A percentile compares a stretch with the other conserved stretches of the same genome.
Conservation (phyloP, 2,888 invertebrate genomes). For the Subacronicta megacephala region DNA sequence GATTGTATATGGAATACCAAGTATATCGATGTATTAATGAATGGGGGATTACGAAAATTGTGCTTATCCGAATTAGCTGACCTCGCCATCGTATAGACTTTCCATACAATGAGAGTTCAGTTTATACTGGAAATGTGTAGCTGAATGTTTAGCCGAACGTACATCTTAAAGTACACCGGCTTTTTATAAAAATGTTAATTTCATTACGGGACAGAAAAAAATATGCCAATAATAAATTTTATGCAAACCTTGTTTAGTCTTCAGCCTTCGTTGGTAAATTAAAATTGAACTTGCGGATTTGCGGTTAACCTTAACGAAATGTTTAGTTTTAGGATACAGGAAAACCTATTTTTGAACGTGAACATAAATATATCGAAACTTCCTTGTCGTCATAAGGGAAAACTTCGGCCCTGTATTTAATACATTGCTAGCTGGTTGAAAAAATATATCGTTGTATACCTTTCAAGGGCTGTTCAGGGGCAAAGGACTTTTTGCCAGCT, state of each 20-base stretch:
- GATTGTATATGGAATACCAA: too few relatives aligned
- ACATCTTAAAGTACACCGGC: too few relatives aligned
- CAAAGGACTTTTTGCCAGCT: too few relatives aligned
- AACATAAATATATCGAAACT: neutral
- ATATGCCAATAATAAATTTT: slow-evolving; percentile 16
- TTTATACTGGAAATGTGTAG: too few relatives aligned
- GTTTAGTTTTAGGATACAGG: slow-evolving; percentile 12
- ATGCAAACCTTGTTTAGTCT: slow-evolving; percentile 13
- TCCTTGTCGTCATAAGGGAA: neutral
- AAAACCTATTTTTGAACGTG: slow-evolving; percentile 24
- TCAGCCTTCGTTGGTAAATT: slow-evolving; percentile 31
- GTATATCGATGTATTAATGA: too few relatives aligned
- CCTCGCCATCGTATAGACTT: too few relatives aligned
- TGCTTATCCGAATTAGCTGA: too few relatives aligned
- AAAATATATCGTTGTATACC: neutral
- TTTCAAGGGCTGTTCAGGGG: neutral
- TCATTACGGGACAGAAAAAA: slow-evolving; percentile 16
- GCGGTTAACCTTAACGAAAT: slow-evolving; percentile 32
- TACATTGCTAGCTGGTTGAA: neutral
- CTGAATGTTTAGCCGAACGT: too few relatives aligned
- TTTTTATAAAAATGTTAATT: slow-evolving; percentile 44
- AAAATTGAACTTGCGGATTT: slow-evolving; percentile 42
- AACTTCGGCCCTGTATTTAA: neutral
- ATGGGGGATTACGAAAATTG: too few relatives aligned
- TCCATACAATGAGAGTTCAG: too few relatives aligned